Conservation (phyloP, 1,140 invertebrate species). For the Amphibalanus amphitrite region DNA sequence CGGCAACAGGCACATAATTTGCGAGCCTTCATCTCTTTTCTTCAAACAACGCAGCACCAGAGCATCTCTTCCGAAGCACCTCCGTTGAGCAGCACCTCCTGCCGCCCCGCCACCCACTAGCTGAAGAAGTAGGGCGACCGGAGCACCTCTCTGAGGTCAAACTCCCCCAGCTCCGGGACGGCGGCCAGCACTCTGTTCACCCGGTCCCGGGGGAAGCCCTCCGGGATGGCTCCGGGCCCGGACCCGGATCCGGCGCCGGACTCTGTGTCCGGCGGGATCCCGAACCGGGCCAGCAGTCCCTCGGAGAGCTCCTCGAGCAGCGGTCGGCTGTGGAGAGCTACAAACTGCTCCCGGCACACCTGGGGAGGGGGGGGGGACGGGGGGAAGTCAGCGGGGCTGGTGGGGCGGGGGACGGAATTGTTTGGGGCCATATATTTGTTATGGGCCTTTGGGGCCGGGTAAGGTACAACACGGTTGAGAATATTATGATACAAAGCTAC, state of each 20-base stretch:
- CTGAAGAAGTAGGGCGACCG: background rate
- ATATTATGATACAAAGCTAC: too few relatives aligned
- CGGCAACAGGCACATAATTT: too few relatives aligned
- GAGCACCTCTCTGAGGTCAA: background rate
- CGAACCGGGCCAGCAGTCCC: conserved; percentile 49
- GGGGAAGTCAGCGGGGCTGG: too few relatives aligned
- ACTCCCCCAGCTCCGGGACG: background rate
- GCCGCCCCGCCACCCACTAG: too few relatives aligned
- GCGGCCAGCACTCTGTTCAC: background rate
- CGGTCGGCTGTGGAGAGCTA: conserved; percentile 77
- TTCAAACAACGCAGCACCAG: too few relatives aligned
- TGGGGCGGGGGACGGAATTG: too few relatives aligned
- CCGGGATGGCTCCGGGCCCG: background rate
- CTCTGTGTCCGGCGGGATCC: conserved; percentile 26
- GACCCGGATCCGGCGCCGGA: background rate
- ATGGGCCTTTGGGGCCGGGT: too few relatives aligned
- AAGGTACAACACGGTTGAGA: too few relatives aligned
- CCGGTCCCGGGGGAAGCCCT: background rate
- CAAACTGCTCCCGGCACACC: conserved; percentile 91
- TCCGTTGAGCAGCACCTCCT: too few relatives aligned
- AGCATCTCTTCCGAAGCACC: too few relatives aligned
- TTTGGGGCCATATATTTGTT: too few relatives aligned
- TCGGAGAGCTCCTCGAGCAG: conserved; percentile 75
- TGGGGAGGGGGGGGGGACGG: conserved; percentile 31
- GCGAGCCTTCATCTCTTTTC: too few relatives aligned